A percentile compares a stretch with the other conserved stretches of the same genome.
Evolutionary conservation across 2,797 vertebrate genomes (phyloP).

Genomic region (Chiroxiphia lanceolata): DNA sequence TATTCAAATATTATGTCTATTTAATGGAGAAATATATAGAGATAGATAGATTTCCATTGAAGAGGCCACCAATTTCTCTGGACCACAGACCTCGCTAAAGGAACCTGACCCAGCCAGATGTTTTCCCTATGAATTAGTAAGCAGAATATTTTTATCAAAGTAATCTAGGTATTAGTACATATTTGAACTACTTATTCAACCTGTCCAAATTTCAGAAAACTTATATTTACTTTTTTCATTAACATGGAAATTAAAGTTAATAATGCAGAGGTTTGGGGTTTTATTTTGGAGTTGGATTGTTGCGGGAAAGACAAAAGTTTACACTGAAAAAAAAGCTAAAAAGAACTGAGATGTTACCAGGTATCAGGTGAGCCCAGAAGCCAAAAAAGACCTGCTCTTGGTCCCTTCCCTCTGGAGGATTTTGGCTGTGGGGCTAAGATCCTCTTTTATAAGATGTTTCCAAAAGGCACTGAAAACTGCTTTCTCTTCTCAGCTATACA

Average conservation of each 20-base stretch:
- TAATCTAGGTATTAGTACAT: background rate
- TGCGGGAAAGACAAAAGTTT: background rate
- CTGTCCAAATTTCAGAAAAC: background rate
- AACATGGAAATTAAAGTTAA: background rate
- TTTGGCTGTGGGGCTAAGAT: background rate
- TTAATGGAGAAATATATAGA: background rate
- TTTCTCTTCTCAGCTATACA: background rate
- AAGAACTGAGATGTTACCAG: constrained; percentile 21
- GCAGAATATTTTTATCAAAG: background rate
- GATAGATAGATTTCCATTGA: background rate
- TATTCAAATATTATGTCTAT: background rate
- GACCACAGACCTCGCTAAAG: background rate
- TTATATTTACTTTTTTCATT: background rate
- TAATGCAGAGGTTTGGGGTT: background rate
- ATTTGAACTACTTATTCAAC: background rate
- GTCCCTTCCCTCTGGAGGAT: background rate
- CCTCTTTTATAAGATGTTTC: background rate
- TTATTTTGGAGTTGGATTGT: background rate
- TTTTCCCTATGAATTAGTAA: background rate
- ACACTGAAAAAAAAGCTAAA: background rate
- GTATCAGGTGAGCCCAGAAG: background rate
- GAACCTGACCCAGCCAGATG: background rate
- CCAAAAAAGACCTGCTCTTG: background rate
- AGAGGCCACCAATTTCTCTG: background rate
- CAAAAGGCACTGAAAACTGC: background rate